These are phyloP conservation scores for Tinea trinotella DNA, from an alignment of 2,888 invertebrate genomes.

Conservation along the genomic window DNA sequence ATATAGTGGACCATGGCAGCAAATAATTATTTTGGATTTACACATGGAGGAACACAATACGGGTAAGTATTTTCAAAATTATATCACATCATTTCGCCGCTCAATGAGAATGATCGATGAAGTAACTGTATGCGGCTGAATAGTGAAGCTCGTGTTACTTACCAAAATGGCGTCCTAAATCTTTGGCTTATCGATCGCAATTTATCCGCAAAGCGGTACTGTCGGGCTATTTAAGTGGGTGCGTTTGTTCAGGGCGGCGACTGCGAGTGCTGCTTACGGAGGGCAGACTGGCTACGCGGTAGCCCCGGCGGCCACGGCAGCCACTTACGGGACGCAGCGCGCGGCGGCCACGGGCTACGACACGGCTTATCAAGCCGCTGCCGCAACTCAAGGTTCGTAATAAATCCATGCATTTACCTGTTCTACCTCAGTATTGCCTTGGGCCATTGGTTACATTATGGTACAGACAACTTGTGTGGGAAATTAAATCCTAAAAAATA, in stretches of 20 bases:
- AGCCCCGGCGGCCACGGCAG: constrained; percentile 85
- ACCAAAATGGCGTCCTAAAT: constrained; percentile 69
- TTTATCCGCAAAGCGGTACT: constrained; percentile 36
- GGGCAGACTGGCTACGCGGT: constrained; percentile 89
- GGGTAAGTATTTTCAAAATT: constrained; percentile 72
- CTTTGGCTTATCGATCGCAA: background rate
- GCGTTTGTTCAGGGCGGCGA: constrained; percentile 73
- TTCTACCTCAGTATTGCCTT: no score
- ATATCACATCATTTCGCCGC: background rate
- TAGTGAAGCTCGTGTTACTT: constrained; percentile 36
- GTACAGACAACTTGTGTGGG: no score
- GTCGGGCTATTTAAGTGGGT: constrained; percentile 23
- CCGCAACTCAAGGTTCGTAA: constrained; percentile 78
- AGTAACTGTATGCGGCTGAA: background rate
- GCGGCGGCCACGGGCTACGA: constrained; percentile 86
- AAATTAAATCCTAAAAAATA: no score
- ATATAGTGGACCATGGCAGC: constrained; percentile 81
- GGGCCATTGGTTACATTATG: no score
- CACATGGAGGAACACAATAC: constrained; percentile 94
- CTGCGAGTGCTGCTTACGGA: constrained; percentile 86
- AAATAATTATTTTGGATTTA: constrained; percentile 96
- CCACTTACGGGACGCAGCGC: constrained; percentile 87
- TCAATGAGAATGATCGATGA: no score
- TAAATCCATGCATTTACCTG: no score
- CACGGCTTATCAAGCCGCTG: constrained; percentile 86